A percentile compares a stretch with the other conserved stretches of the same genome.
These are phyloP conservation scores for Hetaerina titia DNA, from an alignment of 2,888 invertebrate species.

Conservation along the genomic window DNA sequence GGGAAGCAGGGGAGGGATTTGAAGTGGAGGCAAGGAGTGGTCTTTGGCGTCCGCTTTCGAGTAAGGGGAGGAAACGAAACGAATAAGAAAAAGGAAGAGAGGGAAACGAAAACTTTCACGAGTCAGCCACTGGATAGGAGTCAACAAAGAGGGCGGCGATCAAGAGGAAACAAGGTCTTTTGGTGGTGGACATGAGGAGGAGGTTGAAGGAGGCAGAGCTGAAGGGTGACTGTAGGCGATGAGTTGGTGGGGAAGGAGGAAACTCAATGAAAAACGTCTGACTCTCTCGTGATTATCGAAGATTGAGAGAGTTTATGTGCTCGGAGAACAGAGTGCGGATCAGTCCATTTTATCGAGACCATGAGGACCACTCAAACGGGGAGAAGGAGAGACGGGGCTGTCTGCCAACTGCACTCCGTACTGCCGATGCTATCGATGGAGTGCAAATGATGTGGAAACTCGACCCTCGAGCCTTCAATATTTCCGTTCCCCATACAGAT, in stretches of 20 bases:
- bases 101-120: neutral
- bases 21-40: neutral
- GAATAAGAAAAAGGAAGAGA: neutral
- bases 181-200: neutral
- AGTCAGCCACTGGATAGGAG: neutral
- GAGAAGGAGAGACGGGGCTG: neutral
- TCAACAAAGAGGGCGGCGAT: neutral
- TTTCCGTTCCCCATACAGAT: neutral
- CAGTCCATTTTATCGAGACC: neutral
- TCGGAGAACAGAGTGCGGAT: neutral
- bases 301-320: neutral
- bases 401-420: neutral
- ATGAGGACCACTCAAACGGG: neutral
- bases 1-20: neutral
- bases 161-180: too few relatives aligned
- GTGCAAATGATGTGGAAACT: neutral
- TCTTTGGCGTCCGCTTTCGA: neutral
- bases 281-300: neutral
- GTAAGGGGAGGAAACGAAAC: neutral
- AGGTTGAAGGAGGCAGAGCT: neutral
- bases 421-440: neutral
- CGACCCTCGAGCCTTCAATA: neutral
- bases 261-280: neutral
- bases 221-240: neutral
- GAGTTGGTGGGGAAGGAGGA: neutral